Percentiles rank a stretch among this genome's conserved stretches.
phyloP scores from a whole-genome alignment of 37 sponge, comb jelly and placozoan genomes.

The Haliclona indistincta region DNA sequence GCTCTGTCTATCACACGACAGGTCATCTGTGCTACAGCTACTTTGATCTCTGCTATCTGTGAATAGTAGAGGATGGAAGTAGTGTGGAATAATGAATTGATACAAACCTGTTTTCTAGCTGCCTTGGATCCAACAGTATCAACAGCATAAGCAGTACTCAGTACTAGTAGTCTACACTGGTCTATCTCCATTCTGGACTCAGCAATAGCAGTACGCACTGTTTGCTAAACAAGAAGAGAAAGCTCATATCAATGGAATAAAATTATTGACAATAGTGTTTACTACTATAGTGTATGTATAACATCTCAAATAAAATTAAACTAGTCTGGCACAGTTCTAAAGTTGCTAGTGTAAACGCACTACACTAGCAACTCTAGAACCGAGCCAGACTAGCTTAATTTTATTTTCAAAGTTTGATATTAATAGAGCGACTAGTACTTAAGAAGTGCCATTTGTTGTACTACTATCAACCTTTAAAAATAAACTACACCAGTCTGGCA shows the following conservation, averaged over 20 bases:
- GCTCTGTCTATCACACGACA: slow-evolving; percentile 80
- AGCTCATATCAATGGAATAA: neutral
- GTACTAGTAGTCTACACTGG: slow-evolving; percentile 77
- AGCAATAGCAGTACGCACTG: slow-evolving; percentile 72
- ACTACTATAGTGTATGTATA: neutral
- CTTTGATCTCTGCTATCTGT: slow-evolving; percentile 90
- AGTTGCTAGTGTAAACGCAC: too few species aligned
- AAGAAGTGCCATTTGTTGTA: too few species aligned
- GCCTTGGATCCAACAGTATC: slow-evolving; percentile 68
- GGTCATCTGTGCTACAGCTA: slow-evolving; percentile 67
- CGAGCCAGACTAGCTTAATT: too few species aligned
- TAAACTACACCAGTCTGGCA: too few species aligned
- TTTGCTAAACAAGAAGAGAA: slow-evolving; percentile 41
- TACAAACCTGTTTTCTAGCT: slow-evolving; percentile 65
- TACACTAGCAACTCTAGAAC: too few species aligned
- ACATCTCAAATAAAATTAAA: neutral
- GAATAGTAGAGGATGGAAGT: neutral
- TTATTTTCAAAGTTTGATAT: too few species aligned
- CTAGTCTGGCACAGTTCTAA: too few species aligned
- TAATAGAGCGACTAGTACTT: too few species aligned
- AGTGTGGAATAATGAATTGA: neutral
- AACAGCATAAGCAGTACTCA: slow-evolving; percentile 79
- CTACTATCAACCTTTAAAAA: too few species aligned
- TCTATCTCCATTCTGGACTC: slow-evolving; percentile 88
- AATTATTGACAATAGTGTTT: neutral